Conservation (phyloP, 92 coral and sea anemone species). For the Pocillopora meandrina region DNA sequence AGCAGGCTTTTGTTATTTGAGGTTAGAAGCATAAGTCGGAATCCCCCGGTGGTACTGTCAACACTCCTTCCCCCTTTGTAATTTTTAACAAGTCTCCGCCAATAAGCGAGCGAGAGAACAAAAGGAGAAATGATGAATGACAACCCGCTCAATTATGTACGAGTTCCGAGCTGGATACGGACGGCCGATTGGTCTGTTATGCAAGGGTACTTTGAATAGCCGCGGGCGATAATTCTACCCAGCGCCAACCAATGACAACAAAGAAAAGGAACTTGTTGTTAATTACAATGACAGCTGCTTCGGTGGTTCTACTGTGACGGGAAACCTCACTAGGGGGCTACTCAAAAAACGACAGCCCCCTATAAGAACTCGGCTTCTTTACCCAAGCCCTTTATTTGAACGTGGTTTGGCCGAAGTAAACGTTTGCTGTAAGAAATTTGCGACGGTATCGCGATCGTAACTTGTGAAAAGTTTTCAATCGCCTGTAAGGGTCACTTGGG, state of each 20-base stretch:
- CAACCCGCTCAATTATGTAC: constrained; percentile 81
- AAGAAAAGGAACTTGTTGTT: constrained; percentile 74
- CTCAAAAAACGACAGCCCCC: constrained; percentile 39
- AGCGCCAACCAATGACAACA: constrained; percentile 79
- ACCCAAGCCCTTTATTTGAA: constrained; percentile 30
- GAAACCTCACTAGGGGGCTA: constrained; percentile 75
- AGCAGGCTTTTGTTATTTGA: constrained; percentile 71
- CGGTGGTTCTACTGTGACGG: constrained; percentile 64
- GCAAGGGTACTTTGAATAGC: constrained; percentile 70
- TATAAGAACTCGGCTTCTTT: constrained; percentile 28
- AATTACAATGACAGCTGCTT: constrained; percentile 92
- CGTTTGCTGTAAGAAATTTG: neutral
- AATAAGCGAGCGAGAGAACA: constrained; percentile 52
- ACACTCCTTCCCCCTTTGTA: constrained; percentile 51
- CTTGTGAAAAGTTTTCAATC: constrained; percentile 26
- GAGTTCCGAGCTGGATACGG: constrained; percentile 56
- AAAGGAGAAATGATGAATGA: constrained; percentile 65
- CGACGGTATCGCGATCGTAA: neutral
- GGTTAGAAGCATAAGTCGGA: constrained; percentile 71
- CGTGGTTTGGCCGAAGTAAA: constrained; percentile 20
- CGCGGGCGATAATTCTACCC: constrained; percentile 74
- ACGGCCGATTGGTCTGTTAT: constrained; percentile 60
- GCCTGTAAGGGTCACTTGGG: constrained; percentile 62
- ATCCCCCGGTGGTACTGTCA: constrained; percentile 52
- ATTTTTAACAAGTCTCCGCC: constrained; percentile 48